A percentile compares a stretch with the other conserved stretches of the same genome.
phyloP scores from a whole-genome alignment of 2,888 invertebrate species.

The Proisotoma minuta region DNA sequence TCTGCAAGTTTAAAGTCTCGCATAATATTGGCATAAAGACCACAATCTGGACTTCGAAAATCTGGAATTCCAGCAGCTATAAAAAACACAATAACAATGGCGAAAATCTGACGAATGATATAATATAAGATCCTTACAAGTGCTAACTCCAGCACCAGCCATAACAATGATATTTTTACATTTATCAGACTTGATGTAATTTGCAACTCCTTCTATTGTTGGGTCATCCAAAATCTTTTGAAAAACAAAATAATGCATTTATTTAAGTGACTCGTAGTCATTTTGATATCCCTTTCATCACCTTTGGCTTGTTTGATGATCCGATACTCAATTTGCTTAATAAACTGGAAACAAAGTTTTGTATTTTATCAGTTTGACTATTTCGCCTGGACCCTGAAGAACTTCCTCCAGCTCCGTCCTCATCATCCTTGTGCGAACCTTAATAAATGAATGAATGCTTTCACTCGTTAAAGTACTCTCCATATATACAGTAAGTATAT shows the following conservation, averaged over 20 bases:
- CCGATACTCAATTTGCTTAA: conserved; percentile 34
- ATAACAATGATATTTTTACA: conserved; percentile 85
- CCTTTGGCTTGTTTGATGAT: conserved; percentile 28
- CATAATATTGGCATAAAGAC: conserved; percentile 78
- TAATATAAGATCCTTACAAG: background rate
- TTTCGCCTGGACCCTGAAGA: conserved; percentile 22
- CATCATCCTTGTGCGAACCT: background rate
- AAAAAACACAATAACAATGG: conserved; percentile 47
- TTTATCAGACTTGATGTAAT: conserved; percentile 69
- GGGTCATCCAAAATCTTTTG: conserved; percentile 63
- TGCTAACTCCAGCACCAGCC: conserved; percentile 64
- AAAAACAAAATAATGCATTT: background rate
- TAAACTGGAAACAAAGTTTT: conserved; percentile 32
- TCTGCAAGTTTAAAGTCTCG: conserved; percentile 84
- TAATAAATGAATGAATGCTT: too few relatives aligned
- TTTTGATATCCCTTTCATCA: too few relatives aligned
- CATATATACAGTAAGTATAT: too few relatives aligned
- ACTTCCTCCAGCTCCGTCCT: background rate
- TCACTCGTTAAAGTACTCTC: too few relatives aligned
- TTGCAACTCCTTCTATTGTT: conserved; percentile 69
- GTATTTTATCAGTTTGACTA: conserved; percentile 26
- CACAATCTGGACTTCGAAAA: conserved; percentile 86
- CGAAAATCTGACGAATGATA: conserved; percentile 50
- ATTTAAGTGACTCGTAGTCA: background rate
- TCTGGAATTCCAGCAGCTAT: conserved; percentile 93